These are phyloP conservation scores for Campoplex capitator DNA, from an alignment of 2,888 invertebrate genomes.

Conservation along the genomic window DNA sequence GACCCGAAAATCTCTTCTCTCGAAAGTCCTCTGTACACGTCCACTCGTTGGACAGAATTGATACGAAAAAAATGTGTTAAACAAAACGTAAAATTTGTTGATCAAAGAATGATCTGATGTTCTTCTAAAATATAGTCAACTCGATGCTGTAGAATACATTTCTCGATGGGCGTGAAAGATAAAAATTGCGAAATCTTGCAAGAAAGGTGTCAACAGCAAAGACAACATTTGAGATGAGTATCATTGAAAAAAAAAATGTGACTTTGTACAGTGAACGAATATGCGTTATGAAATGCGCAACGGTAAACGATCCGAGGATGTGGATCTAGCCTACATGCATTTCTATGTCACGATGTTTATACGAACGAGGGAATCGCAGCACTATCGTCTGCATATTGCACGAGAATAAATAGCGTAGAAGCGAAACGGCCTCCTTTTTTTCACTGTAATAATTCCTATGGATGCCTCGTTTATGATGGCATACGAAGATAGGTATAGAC, in stretches of 20 bases:
- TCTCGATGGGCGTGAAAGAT: background rate
- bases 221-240: background rate
- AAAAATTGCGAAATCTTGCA: background rate
- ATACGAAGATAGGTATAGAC: constrained; percentile 22
- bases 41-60: too few relatives aligned
- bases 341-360: constrained; percentile 10
- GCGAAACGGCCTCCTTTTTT: constrained; percentile 43
- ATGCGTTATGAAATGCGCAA: constrained; percentile 19
- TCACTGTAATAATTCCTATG: constrained; percentile 14
- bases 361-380: constrained; percentile 9
- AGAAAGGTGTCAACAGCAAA: background rate
- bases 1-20: background rate
- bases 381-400: constrained; percentile 36
- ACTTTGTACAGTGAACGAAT: background rate
- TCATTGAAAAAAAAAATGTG: background rate
- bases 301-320: constrained; percentile 17
- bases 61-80: background rate
- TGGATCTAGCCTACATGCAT: constrained; percentile 31
- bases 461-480: constrained; percentile 14
- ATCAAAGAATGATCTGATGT: background rate
- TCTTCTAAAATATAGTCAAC: background rate
- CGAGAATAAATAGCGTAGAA: constrained; percentile 14
- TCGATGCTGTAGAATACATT: background rate
- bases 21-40: background rate
- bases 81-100: background rate